Evolutionary conservation across 2,888 invertebrate genomes (phyloP).

Genomic region (Laothoe populi): DNA sequence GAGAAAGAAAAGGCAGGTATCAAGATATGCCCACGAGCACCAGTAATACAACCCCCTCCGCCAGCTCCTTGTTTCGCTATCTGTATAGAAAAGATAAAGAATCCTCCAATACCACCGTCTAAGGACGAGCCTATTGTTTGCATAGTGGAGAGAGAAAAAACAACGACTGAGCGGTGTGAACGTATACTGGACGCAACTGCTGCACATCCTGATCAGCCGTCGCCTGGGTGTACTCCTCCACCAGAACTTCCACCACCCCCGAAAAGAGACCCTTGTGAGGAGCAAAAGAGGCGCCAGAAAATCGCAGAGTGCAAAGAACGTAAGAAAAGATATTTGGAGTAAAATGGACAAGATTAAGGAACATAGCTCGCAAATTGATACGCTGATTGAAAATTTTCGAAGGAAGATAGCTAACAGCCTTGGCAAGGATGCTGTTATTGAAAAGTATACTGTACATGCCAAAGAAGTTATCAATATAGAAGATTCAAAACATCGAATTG

Average conservation of each 20-base stretch:
- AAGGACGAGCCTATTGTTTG: constrained; percentile 47
- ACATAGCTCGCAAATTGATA: constrained; percentile 30
- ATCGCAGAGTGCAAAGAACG: constrained; percentile 53
- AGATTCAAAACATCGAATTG: constrained; percentile 45
- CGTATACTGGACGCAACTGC: constrained; percentile 44
- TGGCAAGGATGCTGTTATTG: constrained; percentile 40
- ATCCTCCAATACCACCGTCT: constrained; percentile 44
- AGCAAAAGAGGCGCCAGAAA: constrained; percentile 44
- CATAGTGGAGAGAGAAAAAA: constrained; percentile 47
- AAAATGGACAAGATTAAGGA: constrained; percentile 47
- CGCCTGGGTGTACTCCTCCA: constrained; percentile 52
- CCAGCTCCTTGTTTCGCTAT: constrained; percentile 53
- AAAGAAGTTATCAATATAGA: constrained; percentile 33
- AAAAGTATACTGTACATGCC: constrained; percentile 43
- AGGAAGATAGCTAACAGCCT: constrained; percentile 38
- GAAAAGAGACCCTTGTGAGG: constrained; percentile 55
- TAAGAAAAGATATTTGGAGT: constrained; percentile 58
- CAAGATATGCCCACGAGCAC: constrained; percentile 55
- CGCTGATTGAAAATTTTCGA: constrained; percentile 42
- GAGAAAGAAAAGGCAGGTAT: constrained; percentile 56
- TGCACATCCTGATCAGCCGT: constrained; percentile 46
- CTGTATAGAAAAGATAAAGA: constrained; percentile 66
- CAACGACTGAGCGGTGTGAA: constrained; percentile 56
- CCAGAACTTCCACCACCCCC: constrained; percentile 55
- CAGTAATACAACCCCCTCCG: constrained; percentile 44